Evolutionary conservation across 1,140 invertebrate species (phyloP).

Genomic region (Lepidurus arcticus): DNA sequence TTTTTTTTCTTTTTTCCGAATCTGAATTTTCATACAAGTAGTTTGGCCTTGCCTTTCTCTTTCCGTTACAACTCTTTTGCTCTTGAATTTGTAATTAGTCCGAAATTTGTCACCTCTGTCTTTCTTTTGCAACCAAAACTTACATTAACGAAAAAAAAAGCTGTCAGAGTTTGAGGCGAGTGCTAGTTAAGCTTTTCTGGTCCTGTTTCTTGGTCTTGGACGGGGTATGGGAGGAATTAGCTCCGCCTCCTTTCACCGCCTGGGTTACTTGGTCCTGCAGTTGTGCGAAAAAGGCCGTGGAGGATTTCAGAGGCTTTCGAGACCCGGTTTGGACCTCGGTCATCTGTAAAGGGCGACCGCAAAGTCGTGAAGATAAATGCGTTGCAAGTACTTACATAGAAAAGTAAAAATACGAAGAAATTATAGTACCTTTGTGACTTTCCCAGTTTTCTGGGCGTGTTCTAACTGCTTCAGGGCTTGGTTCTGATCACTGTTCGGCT

Average conservation of each 20-base stretch:
- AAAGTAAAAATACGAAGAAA: background rate
- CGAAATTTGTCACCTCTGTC: background rate
- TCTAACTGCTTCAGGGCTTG: slow-evolving; percentile 37
- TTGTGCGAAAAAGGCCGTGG: slow-evolving; percentile 72
- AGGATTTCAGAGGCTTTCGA: slow-evolving; percentile 58
- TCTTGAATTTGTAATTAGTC: background rate
- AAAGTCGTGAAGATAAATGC: background rate
- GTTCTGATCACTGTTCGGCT: slow-evolving; percentile 40
- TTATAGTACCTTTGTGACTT: slow-evolving; percentile 37
- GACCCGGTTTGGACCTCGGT: slow-evolving; percentile 12
- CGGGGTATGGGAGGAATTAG: background rate
- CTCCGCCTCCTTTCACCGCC: slow-evolving; percentile 23
- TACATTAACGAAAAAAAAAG: background rate
- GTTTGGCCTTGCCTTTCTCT: background rate
- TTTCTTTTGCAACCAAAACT: background rate
- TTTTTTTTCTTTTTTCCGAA: background rate
- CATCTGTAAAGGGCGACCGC: background rate
- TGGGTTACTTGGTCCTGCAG: slow-evolving; percentile 64
- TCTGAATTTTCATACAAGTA: background rate
- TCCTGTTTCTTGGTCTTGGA: slow-evolving; percentile 9
- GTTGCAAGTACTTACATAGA: background rate
- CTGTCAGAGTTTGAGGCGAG: background rate
- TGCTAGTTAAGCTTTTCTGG: background rate
- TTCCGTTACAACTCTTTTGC: background rate
- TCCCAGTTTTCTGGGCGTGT: slow-evolving; percentile 39